A percentile compares a stretch with the other conserved stretches of the same genome.
Evolutionary conservation across 1,140 invertebrate species (phyloP).

Genomic region (Brachionus rubens): DNA sequence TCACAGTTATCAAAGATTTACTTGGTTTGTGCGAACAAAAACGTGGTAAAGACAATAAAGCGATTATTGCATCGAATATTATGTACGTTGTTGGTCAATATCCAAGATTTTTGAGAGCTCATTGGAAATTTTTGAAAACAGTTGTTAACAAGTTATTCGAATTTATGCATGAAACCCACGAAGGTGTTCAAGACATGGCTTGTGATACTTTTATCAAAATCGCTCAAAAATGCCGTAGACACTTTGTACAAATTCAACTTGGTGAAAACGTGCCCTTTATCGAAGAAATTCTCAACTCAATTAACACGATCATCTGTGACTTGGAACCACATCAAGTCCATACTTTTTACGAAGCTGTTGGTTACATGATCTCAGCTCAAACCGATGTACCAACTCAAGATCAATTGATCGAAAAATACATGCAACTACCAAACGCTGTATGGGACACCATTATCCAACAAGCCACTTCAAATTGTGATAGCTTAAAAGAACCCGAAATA

Average conservation of each 20-base stretch:
- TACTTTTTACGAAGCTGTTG: conserved; percentile 99
- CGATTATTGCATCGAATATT: conserved; percentile 98
- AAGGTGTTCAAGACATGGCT: conserved; percentile 97
- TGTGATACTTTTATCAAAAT: conserved; percentile 99
- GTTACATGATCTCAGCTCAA: conserved; percentile 96
- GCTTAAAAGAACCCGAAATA: conserved; percentile 89
- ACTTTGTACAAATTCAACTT: conserved; percentile 90
- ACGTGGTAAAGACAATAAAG: conserved; percentile 99
- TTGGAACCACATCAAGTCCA: conserved; percentile 96
- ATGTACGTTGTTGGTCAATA: conserved; percentile 99
- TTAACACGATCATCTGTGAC: conserved; percentile 97
- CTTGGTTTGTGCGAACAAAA: conserved; percentile 98
- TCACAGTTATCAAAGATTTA: conserved; percentile 97
- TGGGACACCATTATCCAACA: conserved; percentile 98
- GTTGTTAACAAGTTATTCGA: conserved; percentile 99
- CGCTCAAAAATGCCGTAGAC: conserved; percentile 93
- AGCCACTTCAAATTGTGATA: conserved; percentile 91
- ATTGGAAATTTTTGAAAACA: conserved; percentile 99
- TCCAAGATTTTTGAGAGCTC: conserved; percentile 93
- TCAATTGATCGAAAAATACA: conserved; percentile 91
- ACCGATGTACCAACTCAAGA: conserved; percentile 80
- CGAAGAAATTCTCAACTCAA: conserved; percentile 92
- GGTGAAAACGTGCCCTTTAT: conserved; percentile 96
- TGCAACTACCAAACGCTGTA: conserved; percentile 93
- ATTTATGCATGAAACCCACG: conserved; percentile 99